phyloP scores from a whole-genome alignment of 2,113 vertebrate genomes.

The Heterotis niloticus region DNA sequence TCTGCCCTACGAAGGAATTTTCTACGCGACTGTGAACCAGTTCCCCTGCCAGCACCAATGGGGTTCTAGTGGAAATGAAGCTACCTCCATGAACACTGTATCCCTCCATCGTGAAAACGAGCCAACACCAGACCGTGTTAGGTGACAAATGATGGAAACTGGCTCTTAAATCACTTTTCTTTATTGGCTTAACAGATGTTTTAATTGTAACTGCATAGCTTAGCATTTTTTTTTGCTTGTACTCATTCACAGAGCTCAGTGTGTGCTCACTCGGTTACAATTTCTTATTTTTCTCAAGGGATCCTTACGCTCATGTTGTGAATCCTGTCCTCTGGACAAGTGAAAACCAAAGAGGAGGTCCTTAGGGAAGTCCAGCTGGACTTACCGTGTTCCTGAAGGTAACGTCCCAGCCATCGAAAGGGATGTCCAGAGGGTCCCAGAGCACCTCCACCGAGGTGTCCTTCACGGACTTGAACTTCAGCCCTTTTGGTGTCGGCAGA shows the following conservation, averaged over 20 bases:
- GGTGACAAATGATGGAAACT: too few species aligned
- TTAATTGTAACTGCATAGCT: too few species aligned
- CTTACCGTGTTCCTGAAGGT: slow-evolving; percentile 83
- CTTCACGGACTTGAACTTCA: slow-evolving; percentile 83
- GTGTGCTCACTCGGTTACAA: not conserved
- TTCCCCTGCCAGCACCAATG: too few species aligned
- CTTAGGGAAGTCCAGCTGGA: not conserved
- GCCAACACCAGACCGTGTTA: too few species aligned
- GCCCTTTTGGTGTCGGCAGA: slow-evolving; percentile 81
- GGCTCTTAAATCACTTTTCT: too few species aligned
- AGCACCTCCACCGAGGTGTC: slow-evolving; percentile 86
- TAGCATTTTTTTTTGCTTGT: too few species aligned
- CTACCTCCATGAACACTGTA: too few species aligned
- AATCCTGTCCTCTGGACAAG: too few species aligned
- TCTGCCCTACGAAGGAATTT: not conserved
- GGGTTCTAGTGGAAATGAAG: too few species aligned
- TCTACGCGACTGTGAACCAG: not conserved
- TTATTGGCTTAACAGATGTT: too few species aligned
- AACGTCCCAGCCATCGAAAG: slow-evolving; percentile 87
- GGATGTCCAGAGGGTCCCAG: slow-evolving; percentile 85
- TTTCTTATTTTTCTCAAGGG: not conserved
- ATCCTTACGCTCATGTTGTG: too few species aligned
- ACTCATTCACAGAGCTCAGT: not conserved
- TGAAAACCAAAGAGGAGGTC: not conserved
- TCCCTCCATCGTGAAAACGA: too few species aligned